Base-by-base conservation (phyloP, 1,140 invertebrate species). In the Bombus superbus region DNA sequence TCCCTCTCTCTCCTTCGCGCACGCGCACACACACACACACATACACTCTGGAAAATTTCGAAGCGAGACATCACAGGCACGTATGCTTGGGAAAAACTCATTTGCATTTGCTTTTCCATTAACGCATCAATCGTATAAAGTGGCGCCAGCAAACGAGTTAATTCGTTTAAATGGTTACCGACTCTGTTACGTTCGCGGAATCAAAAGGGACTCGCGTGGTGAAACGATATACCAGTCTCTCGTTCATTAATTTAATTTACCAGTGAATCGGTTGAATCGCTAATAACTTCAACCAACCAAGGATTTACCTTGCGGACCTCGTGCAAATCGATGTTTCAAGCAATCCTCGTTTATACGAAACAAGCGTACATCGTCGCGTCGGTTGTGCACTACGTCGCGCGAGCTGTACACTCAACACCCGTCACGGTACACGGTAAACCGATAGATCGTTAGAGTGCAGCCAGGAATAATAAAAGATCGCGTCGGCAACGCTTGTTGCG, bases 211-310 rank as follows among this genome's bases (percentile, higher is more conserved):
- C n/a, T 35, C n/a, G 42, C n/a, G 40, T 15, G 3, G 11, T 35
- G 22, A 25, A 76, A 40, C 69, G 44, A 64, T 71, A 40, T 35
- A 25, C 53, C 66, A 66, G 22, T 22, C 6, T 10, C 66, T 44
- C 22, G 28, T 83, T 83, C 38, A 15, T 76, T 76, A 53, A 76
- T 76, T 76, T 53, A 62, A 75, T 68, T 80, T 25, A 47, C 73
- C 73, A n/a, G 13, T 64, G 38, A 57, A 35, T 40, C 53, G 53
- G 25, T 83, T 57, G 47, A 81, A 35, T 44, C 13, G 53, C 69
- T 75, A 25, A 83, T 83, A 83, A 82, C 53, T 47, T 32, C 25
- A 25, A 64, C 32, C 35, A 25, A 32, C 35, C 22, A 69, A 77
- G 64, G 47, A 57, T 83, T 77, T 76, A 76, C 59, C 44, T 53